These are phyloP conservation scores for Spinibarbus caldwelli DNA, from an alignment of 2,797 vertebrate species.

Conservation along the genomic window DNA sequence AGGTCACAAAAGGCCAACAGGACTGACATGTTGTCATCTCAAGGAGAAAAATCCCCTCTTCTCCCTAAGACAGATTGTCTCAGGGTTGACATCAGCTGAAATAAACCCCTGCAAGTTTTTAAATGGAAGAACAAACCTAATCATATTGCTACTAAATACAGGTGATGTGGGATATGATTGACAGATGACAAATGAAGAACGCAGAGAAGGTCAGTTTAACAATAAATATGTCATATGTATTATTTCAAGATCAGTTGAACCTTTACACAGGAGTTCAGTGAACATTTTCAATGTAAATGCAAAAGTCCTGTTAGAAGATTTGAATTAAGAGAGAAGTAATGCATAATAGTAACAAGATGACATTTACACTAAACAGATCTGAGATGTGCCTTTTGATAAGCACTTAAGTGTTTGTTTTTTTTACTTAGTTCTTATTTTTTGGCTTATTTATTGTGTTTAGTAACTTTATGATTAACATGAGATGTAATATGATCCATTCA, in stretches of 20 bases:
- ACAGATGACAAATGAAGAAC: not conserved
- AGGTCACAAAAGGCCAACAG: slow-evolving; percentile 36
- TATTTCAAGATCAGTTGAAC: not conserved
- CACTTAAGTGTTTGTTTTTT: not conserved
- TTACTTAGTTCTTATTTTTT: not conserved
- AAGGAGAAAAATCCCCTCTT: slow-evolving; percentile 56
- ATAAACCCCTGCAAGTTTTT: not conserved
- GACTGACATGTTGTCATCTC: not conserved
- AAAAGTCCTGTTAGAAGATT: not conserved
- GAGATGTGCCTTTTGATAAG: not conserved
- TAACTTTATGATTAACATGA: not conserved
- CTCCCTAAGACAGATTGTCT: not conserved
- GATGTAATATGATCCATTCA: not conserved
- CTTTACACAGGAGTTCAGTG: not conserved
- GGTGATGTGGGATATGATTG: not conserved
- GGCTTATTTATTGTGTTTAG: not conserved
- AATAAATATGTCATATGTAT: not conserved
- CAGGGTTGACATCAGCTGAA: not conserved
- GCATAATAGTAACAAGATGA: not conserved
- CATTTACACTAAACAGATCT: not conserved
- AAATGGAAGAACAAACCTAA: not conserved
- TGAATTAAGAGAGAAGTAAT: not conserved
- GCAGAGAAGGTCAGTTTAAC: not conserved
- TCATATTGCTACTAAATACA: not conserved
- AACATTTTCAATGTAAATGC: not conserved